These are phyloP conservation scores for Acomys russatus DNA, from an alignment of 2,797 vertebrate genomes.

Conservation along the genomic window DNA sequence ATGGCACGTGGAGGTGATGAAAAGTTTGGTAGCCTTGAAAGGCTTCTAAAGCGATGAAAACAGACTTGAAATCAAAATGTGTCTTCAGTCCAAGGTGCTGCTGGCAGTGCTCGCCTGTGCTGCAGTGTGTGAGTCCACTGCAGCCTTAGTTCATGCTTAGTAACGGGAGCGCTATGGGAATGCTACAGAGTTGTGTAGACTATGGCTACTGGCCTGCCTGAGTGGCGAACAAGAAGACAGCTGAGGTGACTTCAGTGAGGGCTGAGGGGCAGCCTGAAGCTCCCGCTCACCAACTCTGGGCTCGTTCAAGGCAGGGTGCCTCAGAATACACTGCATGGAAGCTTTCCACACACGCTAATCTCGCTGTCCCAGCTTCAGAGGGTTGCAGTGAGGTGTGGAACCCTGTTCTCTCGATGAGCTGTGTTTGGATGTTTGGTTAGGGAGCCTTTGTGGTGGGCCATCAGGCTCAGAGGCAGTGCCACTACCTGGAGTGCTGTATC, in stretches of 20 bases:
- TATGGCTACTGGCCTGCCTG: neutral
- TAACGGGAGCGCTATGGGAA: neutral
- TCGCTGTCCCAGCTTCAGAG: neutral
- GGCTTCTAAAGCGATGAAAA: neutral
- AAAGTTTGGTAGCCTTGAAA: neutral
- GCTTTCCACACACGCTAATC: neutral
- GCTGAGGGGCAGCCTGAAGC: neutral
- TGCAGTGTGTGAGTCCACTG: no score
- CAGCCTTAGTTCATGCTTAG: neutral
- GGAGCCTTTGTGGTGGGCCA: neutral
- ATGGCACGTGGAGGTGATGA: neutral
- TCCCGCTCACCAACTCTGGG: neutral
- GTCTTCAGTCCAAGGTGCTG: neutral
- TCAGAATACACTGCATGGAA: neutral
- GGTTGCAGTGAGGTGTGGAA: neutral
- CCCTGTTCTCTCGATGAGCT: neutral
- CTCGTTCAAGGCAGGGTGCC: neutral
- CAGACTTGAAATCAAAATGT: neutral
- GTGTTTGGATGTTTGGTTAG: neutral
- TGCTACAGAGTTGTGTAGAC: neutral
- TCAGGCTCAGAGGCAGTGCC: neutral
- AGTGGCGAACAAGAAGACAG: accelerated
- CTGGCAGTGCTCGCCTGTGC: neutral
- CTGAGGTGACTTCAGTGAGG: neutral
- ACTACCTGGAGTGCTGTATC: neutral